phyloP scores from a whole-genome alignment of 2,797 vertebrate species.

The Dromococcyx pavoninus region DNA sequence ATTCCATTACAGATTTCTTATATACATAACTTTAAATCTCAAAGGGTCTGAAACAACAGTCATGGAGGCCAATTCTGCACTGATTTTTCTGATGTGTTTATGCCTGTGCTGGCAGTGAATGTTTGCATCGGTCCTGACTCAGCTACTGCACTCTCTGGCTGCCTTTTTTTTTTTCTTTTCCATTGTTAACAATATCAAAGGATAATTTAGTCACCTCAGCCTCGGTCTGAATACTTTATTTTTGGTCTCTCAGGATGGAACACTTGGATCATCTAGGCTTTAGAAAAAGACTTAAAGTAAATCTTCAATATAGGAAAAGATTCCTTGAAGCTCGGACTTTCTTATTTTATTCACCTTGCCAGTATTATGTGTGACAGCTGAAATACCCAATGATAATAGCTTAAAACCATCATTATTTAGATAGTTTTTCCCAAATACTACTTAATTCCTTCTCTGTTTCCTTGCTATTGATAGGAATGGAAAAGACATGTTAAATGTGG shows the following conservation, averaged over 20 bases:
- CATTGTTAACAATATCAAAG: background rate
- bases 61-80: background rate
- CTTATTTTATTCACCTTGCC: background rate
- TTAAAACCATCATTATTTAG: background rate
- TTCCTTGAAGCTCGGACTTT: background rate
- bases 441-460: background rate
- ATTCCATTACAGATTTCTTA: background rate
- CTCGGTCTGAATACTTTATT: background rate
- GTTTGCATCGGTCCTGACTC: background rate
- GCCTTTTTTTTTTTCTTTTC: background rate
- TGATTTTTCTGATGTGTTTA: background rate
- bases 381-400: background rate
- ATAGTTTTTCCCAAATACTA: background rate
- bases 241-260: background rate
- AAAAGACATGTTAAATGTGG: background rate
- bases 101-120: background rate
- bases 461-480: background rate
- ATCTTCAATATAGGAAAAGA: background rate
- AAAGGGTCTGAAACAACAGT: background rate
- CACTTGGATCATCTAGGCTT: background rate
- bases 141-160: conserved; percentile 14
- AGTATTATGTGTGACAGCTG: background rate
- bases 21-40: background rate
- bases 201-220: background rate
- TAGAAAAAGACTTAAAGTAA: background rate